Base-by-base conservation (phyloP, 1,140 invertebrate genomes). In the Ericerus pela region DNA sequence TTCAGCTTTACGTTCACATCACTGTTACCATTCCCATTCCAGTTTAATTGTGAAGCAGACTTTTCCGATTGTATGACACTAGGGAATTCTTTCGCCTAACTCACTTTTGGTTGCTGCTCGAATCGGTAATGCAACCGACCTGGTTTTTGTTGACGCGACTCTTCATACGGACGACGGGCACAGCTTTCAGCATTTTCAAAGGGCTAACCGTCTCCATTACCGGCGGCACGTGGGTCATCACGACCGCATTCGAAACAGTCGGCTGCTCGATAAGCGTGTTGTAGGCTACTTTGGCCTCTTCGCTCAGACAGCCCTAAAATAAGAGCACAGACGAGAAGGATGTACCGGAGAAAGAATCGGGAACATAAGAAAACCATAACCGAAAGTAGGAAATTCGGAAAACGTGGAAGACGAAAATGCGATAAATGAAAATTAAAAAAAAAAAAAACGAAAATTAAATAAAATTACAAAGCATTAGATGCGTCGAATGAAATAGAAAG, bases 251-350 rank as follows among this genome's bases (percentile, higher is more conserved):
- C 2, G 43, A 2, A 1, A 26, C 51, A 1, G 41, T 58, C 14
- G 63, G 79, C 47, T 79, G 81, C 62, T 93, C 89, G 33, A 96
- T 88, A 29, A 96, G 72, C 61, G 83, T 84, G 65, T 88, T 86
- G 73, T 96, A 96, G 0, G 89, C 92, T 65, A 88, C 81, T 65
- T 90, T 88, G 29, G 88, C 81, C 64, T 87, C 83, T 60, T 82
- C 79, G n/a, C 82, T 84, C 56, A 88, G 72, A 31, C 80, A 80
- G 3, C 79, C 77, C 83, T 87, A 70, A 67, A 63, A 60, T 61
- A 56, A 58, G 26, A 10, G 51, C 14, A 54, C 3, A 12, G 8
- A 18, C 55, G 11, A 10, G 24, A 51, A 62, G 65, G 63, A 68
- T 63, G 67, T 55, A 33, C 54, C 20, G 61, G 62, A 60, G 55